Base-by-base conservation (phyloP, 2,113 vertebrate species). In the Larimichthys crocea region DNA sequence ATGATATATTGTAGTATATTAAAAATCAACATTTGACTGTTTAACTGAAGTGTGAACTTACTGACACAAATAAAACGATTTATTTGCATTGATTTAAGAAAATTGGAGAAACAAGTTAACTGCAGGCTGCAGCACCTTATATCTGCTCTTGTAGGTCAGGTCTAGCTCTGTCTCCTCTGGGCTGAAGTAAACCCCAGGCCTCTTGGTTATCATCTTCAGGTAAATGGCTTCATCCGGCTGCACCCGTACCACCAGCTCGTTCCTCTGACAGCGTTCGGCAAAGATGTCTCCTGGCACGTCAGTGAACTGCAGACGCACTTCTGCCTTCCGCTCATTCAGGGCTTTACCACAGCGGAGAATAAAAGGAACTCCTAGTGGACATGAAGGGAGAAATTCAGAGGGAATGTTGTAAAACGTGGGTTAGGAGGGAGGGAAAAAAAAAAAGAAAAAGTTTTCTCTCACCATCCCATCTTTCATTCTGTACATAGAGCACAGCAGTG, bases 401-500 rank as follows among this genome's bases (percentile, higher is more conserved):
- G 22, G 48, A 14, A 9, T 5, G 57, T 20, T 48, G 24, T 11
- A 2, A 61, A 48, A 65, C 10, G 29, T 1, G 26, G 22, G 59
- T 1, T 14, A 22, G 35, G 19, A 40, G 26, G 22, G 6, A 60
- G 19, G 19, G 40, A 55, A 24, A 26, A 40, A 31, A 64, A 14
- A 20, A 14, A 50, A 65, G 20, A n/a, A 31, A 12, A 12, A 8
- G 15, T 59, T 63, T 29, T 52, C 10, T 31, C 95, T 93, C 86
- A 98, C 97, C 97, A 10, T 97, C 97, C 97, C 97, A 98, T 74
- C 97, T 90, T 90, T 98, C 97, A 1, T 97, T 98, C 57, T 94
- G 94, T 3, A 98, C 95, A 9, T 97, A 96, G 10, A 98, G 91
- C 60, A 97, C 95, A 0, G 92, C 95, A 0, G 96, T 95, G 15